Percentiles rank a stretch among this genome's conserved stretches.
Conservation (phyloP, 2,113 vertebrate genomes). For the Gopherus flavomarginatus region DNA sequence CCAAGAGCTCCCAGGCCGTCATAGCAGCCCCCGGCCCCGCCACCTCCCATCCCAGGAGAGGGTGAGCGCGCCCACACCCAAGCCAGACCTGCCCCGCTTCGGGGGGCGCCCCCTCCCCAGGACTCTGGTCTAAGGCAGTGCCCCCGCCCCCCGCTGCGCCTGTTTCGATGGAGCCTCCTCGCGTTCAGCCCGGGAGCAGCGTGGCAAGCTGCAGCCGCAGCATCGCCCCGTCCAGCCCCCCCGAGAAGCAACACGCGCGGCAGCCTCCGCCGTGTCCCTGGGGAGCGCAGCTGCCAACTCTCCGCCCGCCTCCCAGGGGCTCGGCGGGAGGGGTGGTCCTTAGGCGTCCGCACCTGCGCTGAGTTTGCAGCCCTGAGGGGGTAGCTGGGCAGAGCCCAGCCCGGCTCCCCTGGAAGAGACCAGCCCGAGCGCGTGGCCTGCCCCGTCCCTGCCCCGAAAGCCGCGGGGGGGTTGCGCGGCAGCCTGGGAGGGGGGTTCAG, state of each 20-base stretch:
- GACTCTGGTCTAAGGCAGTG: not conserved
- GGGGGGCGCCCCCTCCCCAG: too few species aligned
- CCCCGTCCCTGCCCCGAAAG: not conserved
- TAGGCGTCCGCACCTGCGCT: not conserved
- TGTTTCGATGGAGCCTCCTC: not conserved
- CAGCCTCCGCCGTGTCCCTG: not conserved
- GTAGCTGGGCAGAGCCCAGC: not conserved
- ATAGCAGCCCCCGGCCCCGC: not conserved
- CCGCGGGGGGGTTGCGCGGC: not conserved
- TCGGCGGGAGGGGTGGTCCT: not conserved
- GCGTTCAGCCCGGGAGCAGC: not conserved
- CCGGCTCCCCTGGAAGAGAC: not conserved
- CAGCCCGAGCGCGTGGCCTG: not conserved
- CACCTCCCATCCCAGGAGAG: not conserved
- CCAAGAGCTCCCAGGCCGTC: conserved; percentile 2
- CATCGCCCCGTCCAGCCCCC: not conserved
- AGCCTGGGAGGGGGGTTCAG: conserved; percentile 26
- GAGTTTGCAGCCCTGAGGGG: not conserved
- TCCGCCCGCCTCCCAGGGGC: conserved; percentile 21
- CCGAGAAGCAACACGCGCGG: not conserved
- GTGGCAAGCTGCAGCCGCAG: not conserved
- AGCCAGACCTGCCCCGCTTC: not conserved
- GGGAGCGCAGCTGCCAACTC: not conserved
- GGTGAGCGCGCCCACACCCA: not conserved
- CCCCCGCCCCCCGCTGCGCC: not conserved